Base-by-base conservation (phyloP, 2,888 invertebrate species). In the Dromius quadrimaculatus region DNA sequence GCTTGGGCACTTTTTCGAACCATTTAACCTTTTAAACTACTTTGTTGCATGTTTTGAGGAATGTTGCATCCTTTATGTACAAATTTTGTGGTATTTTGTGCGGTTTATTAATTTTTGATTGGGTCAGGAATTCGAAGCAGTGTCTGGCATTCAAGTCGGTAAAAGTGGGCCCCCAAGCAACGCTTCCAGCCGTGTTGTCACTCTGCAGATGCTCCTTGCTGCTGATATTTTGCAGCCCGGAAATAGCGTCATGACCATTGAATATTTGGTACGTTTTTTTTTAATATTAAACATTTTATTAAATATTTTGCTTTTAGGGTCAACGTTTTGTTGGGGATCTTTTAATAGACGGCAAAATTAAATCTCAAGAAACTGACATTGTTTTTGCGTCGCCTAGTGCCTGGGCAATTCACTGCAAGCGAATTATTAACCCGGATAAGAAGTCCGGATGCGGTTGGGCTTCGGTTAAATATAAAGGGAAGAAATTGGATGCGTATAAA, bases 361-460 rank as follows among this genome's bases (percentile, higher is more conserved):
- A 91, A 81, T 93, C 93, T 11, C 92, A 92, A 82, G 95, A 95
- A 82, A 93, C 94, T 34, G 92, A 92, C 79, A 91, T 93, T 72
- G 88, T 93, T 77, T 96, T 94, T 81, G 89, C 92, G 73, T 94
- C 95, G 0, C 95, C 95, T 1, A 94, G 94, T 76, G 94, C 95
- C 1, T 96, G 95, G 95, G 95, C 95, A 0, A 92, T 94, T 80
- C 92, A 94, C 79, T 95, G 95, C 79, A 95, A 95, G 80, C 87
- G 93, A 74, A 92, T 94, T 70, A 93, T 95, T 61, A 95, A 95
- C 82, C 95, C 95, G 0, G 92, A 93, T 73, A 95, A 95, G 81
- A 92, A 94, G 78, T 94, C 94, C 36, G 95, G 95, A 1, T 95
- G 95, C 84, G 95, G 95, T 1, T 95, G 96, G 95, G 94, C 94